Conservation (phyloP, 2,113 vertebrate genomes). For the Anseranas semipalmata region DNA sequence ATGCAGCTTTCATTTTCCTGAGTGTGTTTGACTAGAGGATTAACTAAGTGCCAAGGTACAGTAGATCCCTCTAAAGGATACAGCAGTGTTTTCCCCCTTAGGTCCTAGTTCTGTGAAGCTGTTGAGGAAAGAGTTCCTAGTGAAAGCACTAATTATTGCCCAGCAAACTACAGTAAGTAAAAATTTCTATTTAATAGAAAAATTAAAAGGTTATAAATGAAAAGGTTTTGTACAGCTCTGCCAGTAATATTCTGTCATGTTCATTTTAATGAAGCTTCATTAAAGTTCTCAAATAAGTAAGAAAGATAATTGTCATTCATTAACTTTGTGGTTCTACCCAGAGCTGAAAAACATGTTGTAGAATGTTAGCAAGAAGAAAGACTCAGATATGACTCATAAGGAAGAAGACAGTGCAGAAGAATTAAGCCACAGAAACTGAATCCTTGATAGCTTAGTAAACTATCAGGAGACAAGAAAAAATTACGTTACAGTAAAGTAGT, state of each 20-base stretch:
- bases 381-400: constrained; percentile 25
- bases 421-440: constrained; percentile 13
- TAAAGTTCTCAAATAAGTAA: constrained; percentile 51
- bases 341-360: constrained; percentile 57
- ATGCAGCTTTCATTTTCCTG: constrained; percentile 49
- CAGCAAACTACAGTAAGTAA: not conserved
- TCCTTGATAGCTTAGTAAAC: constrained; percentile 5
- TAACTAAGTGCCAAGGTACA: constrained; percentile 62
- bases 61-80: constrained; percentile 46
- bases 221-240: not conserved
- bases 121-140: not conserved
- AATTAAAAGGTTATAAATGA: not conserved
- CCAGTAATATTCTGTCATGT: constrained; percentile 7
- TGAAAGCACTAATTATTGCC: not conserved
- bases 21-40: constrained; percentile 57
- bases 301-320: constrained; percentile 52
- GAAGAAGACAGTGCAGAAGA: not conserved
- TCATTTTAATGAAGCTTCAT: constrained; percentile 60
- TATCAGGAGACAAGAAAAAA: not conserved
- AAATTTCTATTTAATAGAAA: constrained; percentile 32
- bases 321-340: constrained; percentile 45
- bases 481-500: not conserved
- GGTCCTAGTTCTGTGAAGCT: constrained; percentile 8
- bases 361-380: constrained; percentile 50
- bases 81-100: not conserved